Conservation (phyloP, 2,113 vertebrate species). For the Mesoclemmys tuberculata region DNA sequence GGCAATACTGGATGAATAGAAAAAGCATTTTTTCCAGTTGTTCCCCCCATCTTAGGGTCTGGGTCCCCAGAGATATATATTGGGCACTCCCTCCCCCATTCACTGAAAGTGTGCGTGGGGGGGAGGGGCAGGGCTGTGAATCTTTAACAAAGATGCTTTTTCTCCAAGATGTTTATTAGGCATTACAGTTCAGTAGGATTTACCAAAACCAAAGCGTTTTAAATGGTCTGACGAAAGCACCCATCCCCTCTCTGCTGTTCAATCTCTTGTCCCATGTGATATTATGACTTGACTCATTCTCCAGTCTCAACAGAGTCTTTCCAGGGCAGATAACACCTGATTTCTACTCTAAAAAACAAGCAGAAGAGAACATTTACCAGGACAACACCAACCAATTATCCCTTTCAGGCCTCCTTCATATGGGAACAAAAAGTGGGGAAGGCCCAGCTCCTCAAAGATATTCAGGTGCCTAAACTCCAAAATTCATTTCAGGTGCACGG, state of each 20-base stretch:
- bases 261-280: fast-evolving
- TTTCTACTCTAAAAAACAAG: background rate
- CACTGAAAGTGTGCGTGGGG: background rate
- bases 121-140: background rate
- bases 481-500: too few species aligned
- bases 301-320: background rate
- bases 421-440: fast-evolving
- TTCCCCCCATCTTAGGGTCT: background rate
- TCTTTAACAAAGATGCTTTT: background rate
- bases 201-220: background rate
- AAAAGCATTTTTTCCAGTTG: background rate
- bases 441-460: background rate
- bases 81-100: fast-evolving
- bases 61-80: background rate
- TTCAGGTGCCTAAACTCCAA: too few species aligned
- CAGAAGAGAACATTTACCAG: background rate
- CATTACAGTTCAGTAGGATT: background rate
- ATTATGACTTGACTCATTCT: background rate
- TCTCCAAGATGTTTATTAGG: background rate
- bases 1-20: background rate
- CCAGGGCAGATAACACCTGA: background rate
- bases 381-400: fast-evolving
- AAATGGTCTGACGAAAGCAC: background rate
- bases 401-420: fast-evolving
- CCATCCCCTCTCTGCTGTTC: fast-evolving